These are phyloP conservation scores for Eubucco bourcierii DNA, from an alignment of 2,113 vertebrate genomes.

Conservation along the genomic window DNA sequence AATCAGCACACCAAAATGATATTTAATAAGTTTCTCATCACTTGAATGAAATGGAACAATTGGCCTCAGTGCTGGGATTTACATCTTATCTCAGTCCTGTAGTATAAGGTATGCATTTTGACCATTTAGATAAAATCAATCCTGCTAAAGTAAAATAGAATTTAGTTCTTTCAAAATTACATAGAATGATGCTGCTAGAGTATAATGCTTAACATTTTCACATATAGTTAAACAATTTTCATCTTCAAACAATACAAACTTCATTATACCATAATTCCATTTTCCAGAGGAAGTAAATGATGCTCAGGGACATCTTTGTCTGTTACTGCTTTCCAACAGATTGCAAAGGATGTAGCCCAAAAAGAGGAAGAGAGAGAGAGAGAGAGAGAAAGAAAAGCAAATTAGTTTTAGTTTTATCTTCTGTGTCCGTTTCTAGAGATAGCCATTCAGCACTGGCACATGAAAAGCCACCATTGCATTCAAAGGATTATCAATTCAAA, in stretches of 20 bases:
- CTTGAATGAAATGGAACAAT: not conserved
- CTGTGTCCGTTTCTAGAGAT: not conserved
- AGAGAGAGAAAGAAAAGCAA: not conserved
- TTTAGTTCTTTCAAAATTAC: not conserved
- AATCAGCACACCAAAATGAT: not conserved
- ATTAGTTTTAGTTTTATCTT: not conserved
- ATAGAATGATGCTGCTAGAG: not conserved
- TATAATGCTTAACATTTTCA: not conserved
- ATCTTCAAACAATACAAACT: not conserved
- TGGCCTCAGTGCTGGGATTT: not conserved
- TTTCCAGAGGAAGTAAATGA: not conserved
- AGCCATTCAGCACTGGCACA: not conserved
- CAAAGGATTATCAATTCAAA: conserved; percentile 42
- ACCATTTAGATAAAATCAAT: not conserved
- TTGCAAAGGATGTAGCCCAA: not conserved
- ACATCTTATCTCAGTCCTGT: not conserved
- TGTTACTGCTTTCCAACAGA: not conserved
- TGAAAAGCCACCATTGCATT: conserved; percentile 38
- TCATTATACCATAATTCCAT: not conserved
- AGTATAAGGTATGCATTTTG: not conserved
- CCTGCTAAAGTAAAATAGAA: not conserved
- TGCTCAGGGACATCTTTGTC: not conserved
- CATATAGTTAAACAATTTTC: not conserved
- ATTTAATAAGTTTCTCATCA: not conserved
- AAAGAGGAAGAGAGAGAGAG: too few species aligned